phyloP scores from a whole-genome alignment of 1,140 invertebrate genomes.

The Drosophila asahinai region DNA sequence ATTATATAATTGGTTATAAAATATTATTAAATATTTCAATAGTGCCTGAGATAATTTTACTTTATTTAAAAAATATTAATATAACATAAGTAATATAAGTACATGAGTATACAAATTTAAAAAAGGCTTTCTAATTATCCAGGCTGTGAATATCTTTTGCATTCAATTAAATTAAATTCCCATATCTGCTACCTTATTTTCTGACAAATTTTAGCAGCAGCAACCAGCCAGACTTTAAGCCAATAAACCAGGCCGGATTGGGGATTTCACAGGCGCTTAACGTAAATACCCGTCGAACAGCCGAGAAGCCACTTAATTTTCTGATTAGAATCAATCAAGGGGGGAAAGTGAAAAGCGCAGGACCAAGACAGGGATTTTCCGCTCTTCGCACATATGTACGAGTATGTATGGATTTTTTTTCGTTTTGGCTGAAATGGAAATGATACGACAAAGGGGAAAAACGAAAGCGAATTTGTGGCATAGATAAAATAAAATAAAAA shows the following conservation, averaged over 20 bases:
- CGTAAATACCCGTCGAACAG: constrained; percentile 21
- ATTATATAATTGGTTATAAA: too few relatives aligned
- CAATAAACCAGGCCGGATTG: not conserved
- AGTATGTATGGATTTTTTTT: constrained; percentile 49
- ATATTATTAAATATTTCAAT: too few relatives aligned
- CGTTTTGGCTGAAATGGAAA: constrained; percentile 41
- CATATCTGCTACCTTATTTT: not conserved
- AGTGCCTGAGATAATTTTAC: too few relatives aligned
- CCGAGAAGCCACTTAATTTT: constrained; percentile 75
- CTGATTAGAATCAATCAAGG: constrained; percentile 82
- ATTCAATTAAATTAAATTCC: too few relatives aligned
- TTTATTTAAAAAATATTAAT: too few relatives aligned
- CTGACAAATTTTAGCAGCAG: not conserved
- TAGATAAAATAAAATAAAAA: constrained; percentile 61
- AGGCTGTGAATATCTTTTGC: too few relatives aligned
- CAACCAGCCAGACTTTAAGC: not conserved
- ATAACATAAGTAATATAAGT: too few relatives aligned
- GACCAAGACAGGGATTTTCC: not conserved
- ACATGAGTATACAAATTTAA: too few relatives aligned
- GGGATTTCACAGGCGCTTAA: constrained; percentile 5
- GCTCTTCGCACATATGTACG: constrained; percentile 35
- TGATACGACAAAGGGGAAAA: constrained; percentile 48
- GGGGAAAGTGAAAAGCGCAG: constrained; percentile 11
- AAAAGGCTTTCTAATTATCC: too few relatives aligned
- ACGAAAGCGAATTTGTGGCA: constrained; percentile 35